Evolutionary conservation across 2,113 vertebrate genomes (phyloP), one percentile per base, ranked within the genome.

Genomic region (Lasiurus borealis): DNA sequence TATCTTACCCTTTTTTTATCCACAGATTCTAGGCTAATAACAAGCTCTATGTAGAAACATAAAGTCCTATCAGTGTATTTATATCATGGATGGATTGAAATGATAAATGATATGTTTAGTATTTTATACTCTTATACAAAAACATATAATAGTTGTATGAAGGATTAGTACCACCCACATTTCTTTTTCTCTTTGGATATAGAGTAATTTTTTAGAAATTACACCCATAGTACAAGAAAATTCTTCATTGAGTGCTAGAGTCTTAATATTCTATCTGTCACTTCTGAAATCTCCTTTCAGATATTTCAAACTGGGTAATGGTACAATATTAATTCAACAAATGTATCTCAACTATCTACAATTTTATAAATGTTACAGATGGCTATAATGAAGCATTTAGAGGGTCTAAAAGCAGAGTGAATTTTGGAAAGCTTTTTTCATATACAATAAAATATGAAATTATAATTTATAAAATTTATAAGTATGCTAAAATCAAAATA

Each of bases 401-500:
- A 75, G 44, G 46, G 66, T 8, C 18, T 40, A 72, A 76, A 57
- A 78, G 54, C 11, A 75, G 15, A 9, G 7, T 29, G 31, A 10
- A 36, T 71, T 68, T 68, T 90, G 18, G 7, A 71, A 95, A 48
- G 10, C 2, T 0, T 77, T 57, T 4, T 62, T 73, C 4, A 62
- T n/a, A 46, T 46, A 50, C 29, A 93, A 59, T 76, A 75, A 52
- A 90, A 84, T 76, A 71, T 36, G 50, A 87, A 59, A 46, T 62
- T 11, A 40, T 69, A 8, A n/a, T 29, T 85, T 57, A 4, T 31
- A 87, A 57, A 78, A 91, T 7, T 21, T 81, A n/a, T n/a, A 86
- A 59, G 6, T 54, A 27, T 23, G 16, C 25, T 93, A 48, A 94
- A 92, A 68, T 88, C 36, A 71, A 87, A 52, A 21, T 52, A n/a